Evolutionary conservation across 2,888 invertebrate species (phyloP), one percentile per base, ranked within the genome.

Genomic region (Andrena hattorfiana): DNA sequence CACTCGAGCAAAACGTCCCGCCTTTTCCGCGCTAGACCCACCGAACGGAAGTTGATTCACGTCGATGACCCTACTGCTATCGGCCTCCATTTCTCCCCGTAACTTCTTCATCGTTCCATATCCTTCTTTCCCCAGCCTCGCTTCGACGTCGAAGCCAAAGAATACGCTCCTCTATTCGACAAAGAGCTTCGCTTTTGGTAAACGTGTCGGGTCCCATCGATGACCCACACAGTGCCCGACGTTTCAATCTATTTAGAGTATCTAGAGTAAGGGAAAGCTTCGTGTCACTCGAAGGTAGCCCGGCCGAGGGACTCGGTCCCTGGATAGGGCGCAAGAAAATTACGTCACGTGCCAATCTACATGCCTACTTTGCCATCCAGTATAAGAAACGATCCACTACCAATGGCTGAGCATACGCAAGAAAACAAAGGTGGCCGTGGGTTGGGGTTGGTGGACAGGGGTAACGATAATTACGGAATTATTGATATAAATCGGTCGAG

Each of bases 311-410:
- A 83, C 78, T 83, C 84, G 78, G 71, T 77, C 77, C 42, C 62
- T 51, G 54, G 71, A 5, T 71, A 81, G 62, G 48, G 67, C 60
- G 67, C 64, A 70, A 62, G 5, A 67, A 63, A 82, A 72, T 48
- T 51, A 66, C 42, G 59, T 77, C 56, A 60, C 79, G 85, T 86
- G 86, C 86, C 75, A 79, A 59, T 56, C 70, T 66, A 51, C 86
- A 87, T 86, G 86, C 86, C 73, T 71, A 60, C 56, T 28, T 59
- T 8, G 23, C 68, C 32, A 56, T 77, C 73, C 66, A 85, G 10
- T 20, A 23, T 67, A 69, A 51, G 59, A 66, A 48, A 60, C 48
- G 59, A 49, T 84, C 56, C 77, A 59, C 70, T 74, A 70, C 70
- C n/a, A 70, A 70, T n/a, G 59, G 66, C 74, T 20, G 80, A 72